These are phyloP conservation scores for Limnodromus scolopaceus DNA, from an alignment of 2,797 vertebrate species.

Conservation along the genomic window DNA sequence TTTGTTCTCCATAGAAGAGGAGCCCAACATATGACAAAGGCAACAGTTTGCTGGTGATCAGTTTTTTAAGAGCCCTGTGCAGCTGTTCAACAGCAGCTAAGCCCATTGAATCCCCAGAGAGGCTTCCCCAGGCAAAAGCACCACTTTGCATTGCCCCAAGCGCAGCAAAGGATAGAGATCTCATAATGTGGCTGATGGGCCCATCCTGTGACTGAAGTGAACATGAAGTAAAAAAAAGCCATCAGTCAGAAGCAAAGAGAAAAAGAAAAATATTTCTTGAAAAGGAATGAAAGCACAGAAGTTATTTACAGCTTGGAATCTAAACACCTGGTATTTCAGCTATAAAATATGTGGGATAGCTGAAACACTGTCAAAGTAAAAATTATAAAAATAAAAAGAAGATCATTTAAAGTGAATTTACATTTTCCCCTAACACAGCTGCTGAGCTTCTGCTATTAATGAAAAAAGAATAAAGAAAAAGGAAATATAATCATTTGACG, in stretches of 20 bases:
- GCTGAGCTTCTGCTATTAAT: background rate
- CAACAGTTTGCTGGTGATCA: background rate
- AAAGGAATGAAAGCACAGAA: background rate
- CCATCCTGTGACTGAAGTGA: background rate
- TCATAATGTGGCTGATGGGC: background rate
- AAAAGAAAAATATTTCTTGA: constrained; percentile 1
- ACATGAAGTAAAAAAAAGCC: background rate
- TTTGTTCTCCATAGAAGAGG: background rate
- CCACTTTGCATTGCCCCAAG: background rate
- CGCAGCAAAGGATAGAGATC: background rate
- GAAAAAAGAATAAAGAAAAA: background rate
- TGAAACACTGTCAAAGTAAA: background rate
- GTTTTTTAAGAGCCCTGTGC: background rate
- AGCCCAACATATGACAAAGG: background rate
- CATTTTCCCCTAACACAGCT: background rate
- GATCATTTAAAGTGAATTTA: background rate
- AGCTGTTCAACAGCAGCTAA: background rate
- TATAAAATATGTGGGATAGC: background rate
- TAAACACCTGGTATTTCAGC: background rate
- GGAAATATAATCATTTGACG: background rate
- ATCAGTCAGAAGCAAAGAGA: background rate
- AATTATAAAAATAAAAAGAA: background rate
- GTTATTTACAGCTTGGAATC: background rate
- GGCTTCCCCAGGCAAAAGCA: background rate
- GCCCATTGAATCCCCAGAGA: background rate